Evolutionary conservation across 2,113 vertebrate genomes (phyloP), one percentile per base, ranked within the genome.

Genomic region (Ctenomys sociabilis): DNA sequence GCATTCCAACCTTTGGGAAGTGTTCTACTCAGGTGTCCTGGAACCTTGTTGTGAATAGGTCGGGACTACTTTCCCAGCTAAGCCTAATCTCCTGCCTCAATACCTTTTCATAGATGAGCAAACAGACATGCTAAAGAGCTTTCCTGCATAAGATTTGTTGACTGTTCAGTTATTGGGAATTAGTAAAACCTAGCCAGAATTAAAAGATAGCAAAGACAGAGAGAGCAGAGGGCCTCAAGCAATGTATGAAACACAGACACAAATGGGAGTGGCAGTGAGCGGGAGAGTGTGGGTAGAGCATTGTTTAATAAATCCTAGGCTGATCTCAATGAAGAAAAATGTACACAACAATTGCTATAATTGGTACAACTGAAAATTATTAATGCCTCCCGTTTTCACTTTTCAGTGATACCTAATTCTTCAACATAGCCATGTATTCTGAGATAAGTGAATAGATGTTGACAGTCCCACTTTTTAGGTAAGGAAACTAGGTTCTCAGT

Each of bases 81-180:
- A 13, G 5, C 72, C 49, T 75, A 28, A 45, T 45, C 43, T 77
- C 73, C 26, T 77, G 73, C 73, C 43, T 30, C 40, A 30, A 49
- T 49, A 80, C 1, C 21, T 77, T 91, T 54, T 63, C 83, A 19
- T 81, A 81, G 40, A 59, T 14, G 9, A 63, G 17, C 12, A 85
- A 92, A 85, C 1, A 45, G 92, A 81, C 6, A 45, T 28, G 22
- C 21, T n/a, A 40, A 32, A 49, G 22, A 57, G 19, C 8, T 54
- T 92, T 81, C 73, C 16, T 45, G 70, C 40, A 63, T 91, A 77
- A 88, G 40, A 64, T 82, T 37, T 85, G n/a, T 90, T 88, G 30
- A 70, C 72, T 83, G 19, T 77, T 82, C 14, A 66, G 37, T 61
- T 89, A 35, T 30, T 91, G 45, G 52, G n/a, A 32, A 70, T 85